Evolutionary conservation across 2,888 invertebrate genomes (phyloP), one percentile per base, ranked within the genome.

Genomic region (Cheiracanthium punctorium): DNA sequence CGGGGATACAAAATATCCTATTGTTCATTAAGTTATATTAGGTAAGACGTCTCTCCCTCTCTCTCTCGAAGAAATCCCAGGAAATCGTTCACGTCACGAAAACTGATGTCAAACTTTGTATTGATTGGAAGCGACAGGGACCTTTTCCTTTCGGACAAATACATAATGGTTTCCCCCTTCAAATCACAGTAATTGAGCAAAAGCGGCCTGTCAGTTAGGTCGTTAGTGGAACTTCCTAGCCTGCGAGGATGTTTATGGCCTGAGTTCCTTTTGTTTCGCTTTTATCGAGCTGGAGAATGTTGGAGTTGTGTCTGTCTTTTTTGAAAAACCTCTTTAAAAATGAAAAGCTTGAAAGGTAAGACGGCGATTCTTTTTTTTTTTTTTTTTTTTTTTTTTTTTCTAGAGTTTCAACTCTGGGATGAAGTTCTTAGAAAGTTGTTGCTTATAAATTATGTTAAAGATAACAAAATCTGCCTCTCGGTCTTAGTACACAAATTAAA

Each of bases 111-210:
- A 84, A 84, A 43, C 70, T 73, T 33, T 48, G 29, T 84, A 84
- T 84, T 84, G 84, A 84, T 84, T 79, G 79, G 79, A 58, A 43
- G 41, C 73, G 79, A 84, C 79, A 84, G 52, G 73, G 77, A 77
- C 69, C 74, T 58, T 65, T 71, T 74, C 67, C 20, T n/a, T 24
- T 37, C 14, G 43, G 41, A 67, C 84, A 74, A 67, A 24, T 58
- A 74, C 73, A 67, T 69, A 74, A 84, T 74, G 41, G 84, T n/a
- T n/a, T n/a, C 32, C 43, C n/a, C 12, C 77, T 24, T 37, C 72
- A 82, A 71, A 67, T 84, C 82, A 28, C 72, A 33, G 77, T 82
- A 77, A 82, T 82, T 82, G 82, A 33, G 17, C 67, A 20, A 67
- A 67, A 32, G 32, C 58, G 24, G 20, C 20, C 58, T 58, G 58